phyloP scores from a whole-genome alignment of 2,888 invertebrate genomes.

The Amaurobius ferox region DNA sequence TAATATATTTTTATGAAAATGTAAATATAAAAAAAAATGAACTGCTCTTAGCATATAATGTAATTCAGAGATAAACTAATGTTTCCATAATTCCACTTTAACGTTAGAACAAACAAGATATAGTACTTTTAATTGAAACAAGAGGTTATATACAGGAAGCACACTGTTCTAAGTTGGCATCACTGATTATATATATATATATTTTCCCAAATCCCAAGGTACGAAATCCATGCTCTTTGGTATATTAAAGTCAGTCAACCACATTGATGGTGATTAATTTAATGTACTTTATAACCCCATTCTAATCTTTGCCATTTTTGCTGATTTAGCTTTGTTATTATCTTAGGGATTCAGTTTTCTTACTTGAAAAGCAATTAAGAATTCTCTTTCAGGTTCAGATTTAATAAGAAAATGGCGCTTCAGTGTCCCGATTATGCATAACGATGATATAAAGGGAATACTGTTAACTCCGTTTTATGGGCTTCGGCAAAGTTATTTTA shows the following conservation, averaged over 20 bases:
- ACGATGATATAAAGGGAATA: conserved; percentile 43
- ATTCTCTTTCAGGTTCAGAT: conserved; percentile 14
- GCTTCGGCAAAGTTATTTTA: not conserved
- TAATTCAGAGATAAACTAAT: too few species aligned
- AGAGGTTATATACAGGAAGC: too few species aligned
- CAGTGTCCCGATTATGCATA: conserved; percentile 58
- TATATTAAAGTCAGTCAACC: not conserved
- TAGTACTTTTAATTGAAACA: too few species aligned
- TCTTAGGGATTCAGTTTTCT: conserved; percentile 40
- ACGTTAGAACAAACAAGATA: too few species aligned
- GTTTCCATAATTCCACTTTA: too few species aligned
- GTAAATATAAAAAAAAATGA: too few species aligned
- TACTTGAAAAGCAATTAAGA: conserved; percentile 63
- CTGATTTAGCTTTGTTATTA: conserved; percentile 42
- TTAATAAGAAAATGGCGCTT: conserved; percentile 46
- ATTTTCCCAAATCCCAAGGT: too few species aligned
- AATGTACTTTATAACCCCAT: not conserved
- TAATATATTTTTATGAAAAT: too few species aligned
- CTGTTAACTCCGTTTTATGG: conserved; percentile 57
- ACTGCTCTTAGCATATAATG: too few species aligned
- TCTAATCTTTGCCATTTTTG: not conserved
- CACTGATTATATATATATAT: too few species aligned
- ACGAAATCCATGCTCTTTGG: not conserved
- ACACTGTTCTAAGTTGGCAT: too few species aligned
- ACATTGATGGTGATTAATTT: not conserved